These are phyloP conservation scores for Zhuqinia jingwanae DNA, from an alignment of 2,888 invertebrate genomes.

Conservation along the genomic window DNA sequence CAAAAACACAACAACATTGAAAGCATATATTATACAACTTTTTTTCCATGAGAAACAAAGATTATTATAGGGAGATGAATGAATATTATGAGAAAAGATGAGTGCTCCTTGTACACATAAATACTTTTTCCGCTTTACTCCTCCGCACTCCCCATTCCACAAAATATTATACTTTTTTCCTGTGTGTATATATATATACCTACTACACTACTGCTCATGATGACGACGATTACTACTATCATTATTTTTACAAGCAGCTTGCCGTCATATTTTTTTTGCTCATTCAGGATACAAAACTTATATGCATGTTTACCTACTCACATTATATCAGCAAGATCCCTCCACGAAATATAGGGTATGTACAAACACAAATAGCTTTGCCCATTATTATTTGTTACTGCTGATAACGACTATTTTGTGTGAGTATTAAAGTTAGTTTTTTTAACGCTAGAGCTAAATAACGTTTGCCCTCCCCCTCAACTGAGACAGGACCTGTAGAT, in stretches of 20 bases:
- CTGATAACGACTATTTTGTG: not conserved
- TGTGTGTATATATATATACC: too few relatives aligned
- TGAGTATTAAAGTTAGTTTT: not conserved
- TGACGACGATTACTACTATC: slow-evolving; percentile 34
- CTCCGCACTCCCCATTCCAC: not conserved
- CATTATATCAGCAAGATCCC: not conserved
- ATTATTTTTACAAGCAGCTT: slow-evolving; percentile 58
- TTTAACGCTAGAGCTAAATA: not conserved
- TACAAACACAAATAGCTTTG: not conserved
- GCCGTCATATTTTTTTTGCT: not conserved
- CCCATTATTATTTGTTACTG: not conserved
- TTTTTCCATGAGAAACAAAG: not conserved
- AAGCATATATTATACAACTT: not conserved
- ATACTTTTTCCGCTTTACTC: slow-evolving; percentile 1
- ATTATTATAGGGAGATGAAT: slow-evolving; percentile 17
- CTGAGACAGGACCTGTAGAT: slow-evolving; percentile 25
- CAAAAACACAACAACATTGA: not conserved
- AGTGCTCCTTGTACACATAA: slow-evolving; percentile 3
- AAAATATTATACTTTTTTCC: not conserved
- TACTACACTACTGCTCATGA: not conserved
- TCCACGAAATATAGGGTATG: too few relatives aligned
- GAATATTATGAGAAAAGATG: slow-evolving; percentile 14
- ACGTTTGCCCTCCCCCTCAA: not conserved
- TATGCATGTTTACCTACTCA: not conserved
- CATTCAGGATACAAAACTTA: too few relatives aligned